Evolutionary conservation across 2,797 vertebrate genomes (phyloP), one percentile per base, ranked within the genome.

Genomic region (Furcifer pardalis): DNA sequence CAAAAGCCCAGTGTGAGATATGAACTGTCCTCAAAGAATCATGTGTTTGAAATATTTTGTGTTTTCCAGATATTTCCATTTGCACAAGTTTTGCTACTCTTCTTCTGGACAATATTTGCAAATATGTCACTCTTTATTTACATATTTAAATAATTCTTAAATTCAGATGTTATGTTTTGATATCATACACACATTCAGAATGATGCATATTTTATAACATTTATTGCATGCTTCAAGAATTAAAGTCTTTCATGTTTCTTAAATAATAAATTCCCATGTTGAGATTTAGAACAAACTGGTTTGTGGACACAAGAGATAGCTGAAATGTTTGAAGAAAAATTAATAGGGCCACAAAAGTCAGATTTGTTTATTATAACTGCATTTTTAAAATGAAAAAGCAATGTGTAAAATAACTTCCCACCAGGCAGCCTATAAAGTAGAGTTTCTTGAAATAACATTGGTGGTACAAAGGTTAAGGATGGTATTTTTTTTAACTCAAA

Each of bases 401-500:
- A 90, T 89, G 74, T 89, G 74, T 87, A 85, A 84, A 90, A 73
- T 86, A 60, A 60, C 73, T 92, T 94, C 92, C 86, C 88, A 78
- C 74, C 78, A 84, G 81, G 84, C 76, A 82, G 25, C 56, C 65
- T 86, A 85, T 87, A 92, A 91, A 91, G 62, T 82, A 71, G 60
- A 89, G 75, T 84, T 94, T 89, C 92, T 94, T 94, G 92, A 94
- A 94, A 93, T 69, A 89, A 92, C 65, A 42, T 84, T n/a, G 66
- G 85, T 90, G 77, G 78, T 90, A 84, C 84, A 91, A 92, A 93
- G 87, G 90, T 89, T 87, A 81, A 27, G 78, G 13, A 10, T 90
- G 88, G 89, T 91, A 84, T 94, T 95, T 94, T 95, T 92, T 91
- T 88, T 91, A 93, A 94, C 94, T 89, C 87, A 91, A 85, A 87